Base-by-base conservation (phyloP, 2,797 vertebrate species). In the Avahi laniger region DNA sequence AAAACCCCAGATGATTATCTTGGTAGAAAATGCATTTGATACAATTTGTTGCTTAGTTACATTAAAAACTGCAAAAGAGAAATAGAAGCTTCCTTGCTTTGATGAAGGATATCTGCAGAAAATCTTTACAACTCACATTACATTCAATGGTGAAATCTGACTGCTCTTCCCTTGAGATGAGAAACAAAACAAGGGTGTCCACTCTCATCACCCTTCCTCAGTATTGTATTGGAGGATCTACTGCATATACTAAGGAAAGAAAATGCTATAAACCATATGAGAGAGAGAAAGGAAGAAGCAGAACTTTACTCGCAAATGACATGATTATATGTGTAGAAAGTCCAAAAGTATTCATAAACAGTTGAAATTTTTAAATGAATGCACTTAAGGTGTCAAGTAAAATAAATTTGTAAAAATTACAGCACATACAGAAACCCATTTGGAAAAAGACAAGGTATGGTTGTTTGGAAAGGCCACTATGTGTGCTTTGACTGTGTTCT, bases 241-340 rank as follows among this genome's bases (percentile, higher is more conserved):
- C 41, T 33, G 17, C 72, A 15, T 93, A 38, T 3, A 87, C 7
- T 91, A 79, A 88, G 52, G 24, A 43, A 70, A 59, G 30, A 85
- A 97, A 67, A 69, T 50, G 38, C 83, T 88, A 48, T 75, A 93
- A 41, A 59, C 11, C 7, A 24, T 78, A 59, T 30, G 82, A 91
- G 86, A 33, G 28, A 84, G 79, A 20, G 50, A 93, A 89, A 92
- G 38, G 20, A 67, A 83, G 57, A 88, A 93, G 75, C 3, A 84
- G 48, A 81, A 81, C 48, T 94, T 94, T 85, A 89, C 38, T 93
- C 15, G 52, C 9, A 69, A 46, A 13, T 69, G 24, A 57, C 35
- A 82, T 81, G n/a, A 63, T 48, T 85, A 9, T 83, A 7, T 78
- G 61, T 93, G 18, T 87, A 86, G n/a, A 87, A 90, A 84, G 84